Base-by-base conservation (phyloP, 2,888 invertebrate genomes). In the Eupsilia transversa region DNA sequence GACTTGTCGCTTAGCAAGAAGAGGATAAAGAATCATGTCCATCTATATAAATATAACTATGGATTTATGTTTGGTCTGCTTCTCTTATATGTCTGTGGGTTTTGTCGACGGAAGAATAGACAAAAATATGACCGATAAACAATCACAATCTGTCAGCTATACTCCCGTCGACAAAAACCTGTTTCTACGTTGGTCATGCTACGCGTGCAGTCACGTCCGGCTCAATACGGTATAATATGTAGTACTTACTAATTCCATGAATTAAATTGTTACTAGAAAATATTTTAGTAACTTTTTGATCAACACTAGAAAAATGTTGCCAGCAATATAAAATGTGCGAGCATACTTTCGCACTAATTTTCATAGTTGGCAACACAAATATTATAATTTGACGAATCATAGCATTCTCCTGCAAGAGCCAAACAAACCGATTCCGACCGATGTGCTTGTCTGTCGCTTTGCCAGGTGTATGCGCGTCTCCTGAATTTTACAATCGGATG, bases 381-480 rank as follows among this genome's bases (percentile, higher is more conserved):
- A 23, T 14, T n/a, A 54, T 30, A 71, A 84, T 90, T 91, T 87
- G 91, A 92, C 90, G 91, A 92, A 91, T 89, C 83, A 85, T 80
- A 87, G 77, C 84, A 73, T 77, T 82, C 64, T n/a, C 49, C 54
- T 59, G 70, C 66, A n/a, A 35, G 69, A 77, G 77, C 86, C 88
- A 93, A 93, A 91, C 93, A 94, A 94, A 93, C 92, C 88, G 90
- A 92, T 87, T 90, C 86, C 88, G 91, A 86, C 89, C 80, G 92
- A 90, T 89, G 91, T 87, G 89, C 85, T 89, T 78, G 92, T 87
- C 86, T 91, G 91, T 92, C 90, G 91, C 80, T 84, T 85, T 80
- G 71, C 77, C 64, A 64, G 81, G 68, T 77, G 80, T 80, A 86
- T 85, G 86, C 87, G 89, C 86, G 88, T 90, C 82, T 72, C 78